Percentiles rank a stretch among this genome's conserved stretches.
Conservation (phyloP, 64 coral and sea anemone species). For the Pocillopora verrucosa region DNA sequence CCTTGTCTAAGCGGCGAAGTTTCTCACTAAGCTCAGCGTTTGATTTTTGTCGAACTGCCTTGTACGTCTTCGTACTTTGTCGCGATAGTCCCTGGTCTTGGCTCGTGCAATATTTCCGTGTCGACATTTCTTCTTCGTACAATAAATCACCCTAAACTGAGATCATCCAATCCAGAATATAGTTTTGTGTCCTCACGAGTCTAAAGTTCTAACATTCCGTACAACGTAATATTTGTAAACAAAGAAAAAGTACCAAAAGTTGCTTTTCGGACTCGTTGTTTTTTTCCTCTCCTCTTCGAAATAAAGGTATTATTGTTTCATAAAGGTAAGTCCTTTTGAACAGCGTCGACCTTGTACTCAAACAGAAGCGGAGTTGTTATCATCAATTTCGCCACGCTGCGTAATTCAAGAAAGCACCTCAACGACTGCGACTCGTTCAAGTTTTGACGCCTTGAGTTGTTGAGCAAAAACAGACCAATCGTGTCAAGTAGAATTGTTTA, state of each 20-base stretch:
- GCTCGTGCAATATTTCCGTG: not conserved
- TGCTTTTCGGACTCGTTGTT: not conserved
- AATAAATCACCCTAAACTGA: not conserved
- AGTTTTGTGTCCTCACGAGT: too few relatives aligned
- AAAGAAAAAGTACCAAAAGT: too few relatives aligned
- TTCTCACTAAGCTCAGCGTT: constrained; percentile 58
- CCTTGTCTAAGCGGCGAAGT: constrained; percentile 38
- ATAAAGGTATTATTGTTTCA: not conserved
- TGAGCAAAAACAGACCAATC: constrained; percentile 16
- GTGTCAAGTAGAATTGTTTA: constrained; percentile 2
- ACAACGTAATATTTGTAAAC: too few relatives aligned
- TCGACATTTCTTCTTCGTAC: not conserved
- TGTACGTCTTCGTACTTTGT: constrained; percentile 49
- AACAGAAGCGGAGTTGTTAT: not conserved
- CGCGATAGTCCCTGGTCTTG: constrained; percentile 32
- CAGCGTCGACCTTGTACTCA: not conserved
- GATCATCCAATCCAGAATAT: not conserved
- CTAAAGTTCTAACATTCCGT: too few relatives aligned
- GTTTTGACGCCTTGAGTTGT: not conserved
- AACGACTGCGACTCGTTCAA: not conserved
- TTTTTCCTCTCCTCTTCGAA: not conserved
- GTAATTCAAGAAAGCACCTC: constrained; percentile 27
- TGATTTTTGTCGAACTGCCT: constrained; percentile 40
- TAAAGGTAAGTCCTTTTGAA: not conserved
- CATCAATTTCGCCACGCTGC: not conserved